Evolutionary conservation across 2,888 invertebrate species (phyloP).

Genomic region (Cryptosula pallasiana): DNA sequence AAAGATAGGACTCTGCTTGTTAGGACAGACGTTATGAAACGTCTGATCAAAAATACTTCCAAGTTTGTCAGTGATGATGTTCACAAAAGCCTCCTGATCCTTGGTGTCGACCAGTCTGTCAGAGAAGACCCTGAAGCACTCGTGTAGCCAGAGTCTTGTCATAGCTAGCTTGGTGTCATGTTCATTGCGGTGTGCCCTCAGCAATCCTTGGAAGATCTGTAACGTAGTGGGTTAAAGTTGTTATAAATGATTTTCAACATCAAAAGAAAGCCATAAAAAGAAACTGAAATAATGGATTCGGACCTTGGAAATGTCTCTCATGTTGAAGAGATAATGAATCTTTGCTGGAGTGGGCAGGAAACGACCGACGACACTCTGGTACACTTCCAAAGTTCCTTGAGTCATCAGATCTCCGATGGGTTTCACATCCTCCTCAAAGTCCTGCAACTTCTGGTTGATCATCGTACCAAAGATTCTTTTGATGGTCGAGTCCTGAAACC

Average conservation of each 20-base stretch:
- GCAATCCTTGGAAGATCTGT: slow-evolving; percentile 67
- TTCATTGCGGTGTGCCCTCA: slow-evolving; percentile 71
- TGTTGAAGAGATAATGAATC: slow-evolving; percentile 54
- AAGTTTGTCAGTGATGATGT: slow-evolving; percentile 67
- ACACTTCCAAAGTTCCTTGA: slow-evolving; percentile 53
- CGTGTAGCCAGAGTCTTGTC: slow-evolving; percentile 78
- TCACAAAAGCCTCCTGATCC: slow-evolving; percentile 72
- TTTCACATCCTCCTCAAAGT: slow-evolving; percentile 76
- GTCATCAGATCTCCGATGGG: slow-evolving; percentile 55
- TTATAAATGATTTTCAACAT: too few species aligned
- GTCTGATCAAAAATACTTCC: slow-evolving; percentile 76
- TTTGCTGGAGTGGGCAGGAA: slow-evolving; percentile 55
- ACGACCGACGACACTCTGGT: slow-evolving; percentile 43
- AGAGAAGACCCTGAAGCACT: slow-evolving; percentile 74
- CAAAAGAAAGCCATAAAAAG: not conserved
- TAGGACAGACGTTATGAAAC: slow-evolving; percentile 71
- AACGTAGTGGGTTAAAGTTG: too few species aligned
- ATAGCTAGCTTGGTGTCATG: slow-evolving; percentile 68
- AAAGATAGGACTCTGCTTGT: slow-evolving; percentile 63
- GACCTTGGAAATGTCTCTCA: slow-evolving; percentile 74
- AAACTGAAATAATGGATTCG: too few species aligned
- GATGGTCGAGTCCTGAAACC: slow-evolving; percentile 59
- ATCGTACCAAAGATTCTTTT: slow-evolving; percentile 68
- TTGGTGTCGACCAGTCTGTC: slow-evolving; percentile 75
- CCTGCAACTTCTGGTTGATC: slow-evolving; percentile 70